Conservation (phyloP, 2,797 vertebrate genomes). For the Apogon hyalosoma region DNA sequence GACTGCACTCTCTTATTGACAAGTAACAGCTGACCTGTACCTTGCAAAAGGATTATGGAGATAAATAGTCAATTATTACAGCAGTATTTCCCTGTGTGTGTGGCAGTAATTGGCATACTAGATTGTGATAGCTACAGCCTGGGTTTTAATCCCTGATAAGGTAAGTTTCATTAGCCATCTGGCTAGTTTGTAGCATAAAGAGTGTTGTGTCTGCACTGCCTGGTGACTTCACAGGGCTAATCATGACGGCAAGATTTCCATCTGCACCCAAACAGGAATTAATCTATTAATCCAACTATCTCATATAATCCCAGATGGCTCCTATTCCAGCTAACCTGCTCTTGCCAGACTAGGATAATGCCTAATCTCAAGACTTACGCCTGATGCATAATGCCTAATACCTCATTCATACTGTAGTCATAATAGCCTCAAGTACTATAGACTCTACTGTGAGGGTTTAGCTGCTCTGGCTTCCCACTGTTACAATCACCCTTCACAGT, state of each 20-base stretch:
- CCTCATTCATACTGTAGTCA: slow-evolving; percentile 71
- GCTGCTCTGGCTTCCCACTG: slow-evolving; percentile 52
- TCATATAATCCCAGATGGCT: slow-evolving; percentile 74
- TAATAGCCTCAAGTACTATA: slow-evolving; percentile 69
- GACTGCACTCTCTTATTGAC: slow-evolving; percentile 71
- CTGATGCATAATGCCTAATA: slow-evolving; percentile 78
- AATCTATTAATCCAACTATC: slow-evolving; percentile 75
- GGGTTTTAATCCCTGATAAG: slow-evolving; percentile 82
- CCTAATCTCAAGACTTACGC: slow-evolving; percentile 74
- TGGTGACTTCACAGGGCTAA: slow-evolving; percentile 55
- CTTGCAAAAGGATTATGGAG: slow-evolving; percentile 73
- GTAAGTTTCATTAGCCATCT: slow-evolving; percentile 81
- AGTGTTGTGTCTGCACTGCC: slow-evolving; percentile 56
- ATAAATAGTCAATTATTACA: slow-evolving; percentile 79
- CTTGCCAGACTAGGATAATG: slow-evolving; percentile 75
- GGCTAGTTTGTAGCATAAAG: slow-evolving; percentile 69
- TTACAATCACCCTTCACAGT: slow-evolving; percentile 65
- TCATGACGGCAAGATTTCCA: slow-evolving; percentile 64
- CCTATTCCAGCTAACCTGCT: slow-evolving; percentile 71
- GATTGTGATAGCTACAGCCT: slow-evolving; percentile 73
- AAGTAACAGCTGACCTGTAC: slow-evolving; percentile 77
- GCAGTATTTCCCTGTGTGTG: slow-evolving; percentile 61
- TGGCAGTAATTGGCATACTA: slow-evolving; percentile 70
- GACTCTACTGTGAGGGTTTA: slow-evolving; percentile 52
- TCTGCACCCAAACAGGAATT: slow-evolving; percentile 64